phyloP scores from a whole-genome alignment of 1,140 invertebrate species.

The Drosophila murphyi region DNA sequence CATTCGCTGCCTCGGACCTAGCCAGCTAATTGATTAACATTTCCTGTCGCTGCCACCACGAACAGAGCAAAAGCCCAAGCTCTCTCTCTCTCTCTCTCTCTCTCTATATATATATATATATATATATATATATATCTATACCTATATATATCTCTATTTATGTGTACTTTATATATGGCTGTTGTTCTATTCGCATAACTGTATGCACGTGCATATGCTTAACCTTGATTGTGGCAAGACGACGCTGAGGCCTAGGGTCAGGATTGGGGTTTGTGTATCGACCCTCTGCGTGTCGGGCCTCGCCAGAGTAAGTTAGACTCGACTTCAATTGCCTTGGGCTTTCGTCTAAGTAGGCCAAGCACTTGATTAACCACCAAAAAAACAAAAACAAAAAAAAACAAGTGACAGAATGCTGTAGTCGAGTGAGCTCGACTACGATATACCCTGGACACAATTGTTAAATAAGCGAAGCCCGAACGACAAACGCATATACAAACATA shows the following conservation, averaged over 20 bases:
- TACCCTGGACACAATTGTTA: too few species aligned
- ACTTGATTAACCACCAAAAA: slow-evolving; percentile 66
- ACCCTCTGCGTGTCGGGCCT: slow-evolving; percentile 36
- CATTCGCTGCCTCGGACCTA: slow-evolving; percentile 22
- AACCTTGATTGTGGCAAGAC: slow-evolving; percentile 74
- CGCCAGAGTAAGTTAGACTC: slow-evolving; percentile 14
- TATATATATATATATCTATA: not conserved
- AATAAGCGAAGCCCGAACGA: too few species aligned
- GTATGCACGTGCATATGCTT: slow-evolving; percentile 64
- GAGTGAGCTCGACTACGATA: too few species aligned
- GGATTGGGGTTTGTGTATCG: not conserved
- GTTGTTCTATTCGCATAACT: slow-evolving; percentile 54
- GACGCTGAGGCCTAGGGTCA: slow-evolving; percentile 7
- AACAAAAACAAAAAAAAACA: slow-evolving; percentile 34
- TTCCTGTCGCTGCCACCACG: slow-evolving; percentile 48
- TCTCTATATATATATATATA: slow-evolving; percentile 4
- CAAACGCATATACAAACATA: not conserved
- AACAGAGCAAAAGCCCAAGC: slow-evolving; percentile 24
- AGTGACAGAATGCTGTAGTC: not conserved
- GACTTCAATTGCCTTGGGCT: slow-evolving; percentile 56
- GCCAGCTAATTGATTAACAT: slow-evolving; percentile 70
- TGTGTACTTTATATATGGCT: too few species aligned
- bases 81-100: not conserved
- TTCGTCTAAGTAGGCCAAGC: slow-evolving; percentile 66
- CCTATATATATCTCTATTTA: slow-evolving; percentile 23